phyloP scores from a whole-genome alignment of 2,888 invertebrate genomes.

The Calameuta filiformis region DNA sequence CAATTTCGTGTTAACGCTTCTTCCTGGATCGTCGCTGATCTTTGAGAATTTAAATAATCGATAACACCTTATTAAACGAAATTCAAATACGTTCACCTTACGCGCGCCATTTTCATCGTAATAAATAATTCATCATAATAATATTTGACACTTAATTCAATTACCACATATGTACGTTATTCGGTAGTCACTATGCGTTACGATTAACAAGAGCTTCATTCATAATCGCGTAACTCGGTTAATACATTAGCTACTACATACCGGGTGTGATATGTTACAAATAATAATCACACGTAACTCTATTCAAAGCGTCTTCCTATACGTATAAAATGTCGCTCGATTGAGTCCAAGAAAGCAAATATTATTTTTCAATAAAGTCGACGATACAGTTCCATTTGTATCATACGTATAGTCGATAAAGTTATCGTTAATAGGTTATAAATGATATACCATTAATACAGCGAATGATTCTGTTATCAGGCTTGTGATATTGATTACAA shows the following conservation, averaged over 20 bases:
- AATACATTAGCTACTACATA: slow-evolving; percentile 9
- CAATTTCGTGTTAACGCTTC: background rate
- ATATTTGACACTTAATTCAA: background rate
- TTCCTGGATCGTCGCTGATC: background rate
- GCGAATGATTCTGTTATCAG: background rate
- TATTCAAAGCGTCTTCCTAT: background rate
- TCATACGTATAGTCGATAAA: background rate
- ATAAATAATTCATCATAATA: background rate
- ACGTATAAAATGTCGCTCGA: background rate
- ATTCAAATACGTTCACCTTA: background rate
- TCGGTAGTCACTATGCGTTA: background rate
- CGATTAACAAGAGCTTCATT: slow-evolving; percentile 36
- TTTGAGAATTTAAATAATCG: background rate
- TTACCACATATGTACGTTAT: background rate
- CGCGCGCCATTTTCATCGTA: background rate
- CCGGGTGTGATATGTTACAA: background rate
- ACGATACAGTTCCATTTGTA: background rate
- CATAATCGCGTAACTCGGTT: slow-evolving; percentile 44
- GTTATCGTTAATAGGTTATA: background rate
- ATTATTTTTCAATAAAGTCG: background rate
- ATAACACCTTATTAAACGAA: background rate
- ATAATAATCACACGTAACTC: background rate
- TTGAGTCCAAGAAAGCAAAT: background rate
- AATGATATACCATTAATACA: background rate
- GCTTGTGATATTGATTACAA: background rate